A percentile compares a stretch with the other conserved stretches of the same genome.
Conservation (phyloP, 2,888 invertebrate genomes). For the Meandrusa payeni region DNA sequence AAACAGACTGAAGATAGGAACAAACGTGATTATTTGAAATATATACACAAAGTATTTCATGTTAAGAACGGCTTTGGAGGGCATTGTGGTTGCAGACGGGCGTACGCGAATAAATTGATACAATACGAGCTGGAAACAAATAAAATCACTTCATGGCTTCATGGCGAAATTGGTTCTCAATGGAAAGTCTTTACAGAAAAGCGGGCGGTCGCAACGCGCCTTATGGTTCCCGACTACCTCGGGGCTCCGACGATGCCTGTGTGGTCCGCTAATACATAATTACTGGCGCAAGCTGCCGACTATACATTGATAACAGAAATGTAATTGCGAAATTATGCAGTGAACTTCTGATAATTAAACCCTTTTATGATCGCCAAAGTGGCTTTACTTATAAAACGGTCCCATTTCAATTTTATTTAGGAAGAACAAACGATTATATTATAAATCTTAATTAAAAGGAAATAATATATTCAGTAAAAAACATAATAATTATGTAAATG, state of each 20-base stretch:
- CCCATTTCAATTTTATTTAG: too few species aligned
- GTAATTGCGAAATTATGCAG: slow-evolving; percentile 11
- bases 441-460: too few species aligned
- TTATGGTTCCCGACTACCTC: slow-evolving; percentile 70
- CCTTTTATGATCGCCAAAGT: background rate
- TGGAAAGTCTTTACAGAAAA: slow-evolving; percentile 58
- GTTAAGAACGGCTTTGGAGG: too few species aligned
- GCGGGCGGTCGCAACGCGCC: slow-evolving; percentile 43
- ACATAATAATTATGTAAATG: too few species aligned
- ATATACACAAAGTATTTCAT: too few species aligned
- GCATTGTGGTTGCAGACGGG: too few species aligned
- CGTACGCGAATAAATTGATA: slow-evolving; percentile 9
- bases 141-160: slow-evolving; percentile 57
- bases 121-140: slow-evolving; percentile 45
- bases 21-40: too few species aligned
- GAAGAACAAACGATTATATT: too few species aligned
- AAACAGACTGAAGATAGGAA: too few species aligned
- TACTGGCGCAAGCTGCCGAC: slow-evolving; percentile 27
- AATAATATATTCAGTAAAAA: too few species aligned
- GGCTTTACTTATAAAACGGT: too few species aligned
- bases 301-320: slow-evolving; percentile 5
- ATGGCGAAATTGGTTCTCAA: slow-evolving; percentile 54
- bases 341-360: slow-evolving; percentile 12
- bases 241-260: slow-evolving; percentile 54
- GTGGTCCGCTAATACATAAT: slow-evolving; percentile 59